A percentile compares a stretch with the other conserved stretches of the same genome.
phyloP scores from a whole-genome alignment of 2,797 vertebrate genomes.

The Cryptoprocta ferox region DNA sequence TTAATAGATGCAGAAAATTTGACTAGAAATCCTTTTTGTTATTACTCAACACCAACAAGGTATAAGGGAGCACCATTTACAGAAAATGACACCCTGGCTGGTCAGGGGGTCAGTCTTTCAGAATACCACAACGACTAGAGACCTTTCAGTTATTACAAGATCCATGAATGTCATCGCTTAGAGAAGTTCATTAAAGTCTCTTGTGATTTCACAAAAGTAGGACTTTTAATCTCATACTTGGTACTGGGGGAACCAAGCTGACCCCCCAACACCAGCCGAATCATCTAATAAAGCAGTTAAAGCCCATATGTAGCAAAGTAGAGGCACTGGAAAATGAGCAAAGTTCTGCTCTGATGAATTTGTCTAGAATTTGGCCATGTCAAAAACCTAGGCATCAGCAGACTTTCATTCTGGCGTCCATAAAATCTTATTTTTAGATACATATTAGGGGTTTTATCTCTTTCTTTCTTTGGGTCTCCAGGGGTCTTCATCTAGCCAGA shows the following conservation, averaged over 20 bases:
- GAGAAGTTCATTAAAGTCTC: conserved; percentile 16
- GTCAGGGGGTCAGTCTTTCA: neutral
- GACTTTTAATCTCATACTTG: neutral
- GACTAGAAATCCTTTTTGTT: neutral
- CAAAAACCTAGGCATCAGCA: neutral
- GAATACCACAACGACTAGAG: neutral
- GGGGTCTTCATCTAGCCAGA: neutral
- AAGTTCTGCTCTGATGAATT: neutral
- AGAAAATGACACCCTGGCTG: neutral
- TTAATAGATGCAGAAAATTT: neutral
- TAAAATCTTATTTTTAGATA: neutral
- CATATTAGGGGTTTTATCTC: neutral
- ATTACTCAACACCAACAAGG: neutral
- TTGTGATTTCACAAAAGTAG: neutral
- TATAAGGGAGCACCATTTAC: neutral
- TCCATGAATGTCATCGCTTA: neutral
- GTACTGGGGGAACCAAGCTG: neutral
- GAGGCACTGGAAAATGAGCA: neutral
- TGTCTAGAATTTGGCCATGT: neutral
- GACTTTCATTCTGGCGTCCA: neutral
- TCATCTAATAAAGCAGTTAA: neutral
- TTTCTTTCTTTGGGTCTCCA: neutral
- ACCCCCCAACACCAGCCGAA: neutral
- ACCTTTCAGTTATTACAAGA: neutral
- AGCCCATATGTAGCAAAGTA: neutral